Evolutionary conservation across 2,113 vertebrate species (phyloP).

Genomic region (Phaetusa simplex): DNA sequence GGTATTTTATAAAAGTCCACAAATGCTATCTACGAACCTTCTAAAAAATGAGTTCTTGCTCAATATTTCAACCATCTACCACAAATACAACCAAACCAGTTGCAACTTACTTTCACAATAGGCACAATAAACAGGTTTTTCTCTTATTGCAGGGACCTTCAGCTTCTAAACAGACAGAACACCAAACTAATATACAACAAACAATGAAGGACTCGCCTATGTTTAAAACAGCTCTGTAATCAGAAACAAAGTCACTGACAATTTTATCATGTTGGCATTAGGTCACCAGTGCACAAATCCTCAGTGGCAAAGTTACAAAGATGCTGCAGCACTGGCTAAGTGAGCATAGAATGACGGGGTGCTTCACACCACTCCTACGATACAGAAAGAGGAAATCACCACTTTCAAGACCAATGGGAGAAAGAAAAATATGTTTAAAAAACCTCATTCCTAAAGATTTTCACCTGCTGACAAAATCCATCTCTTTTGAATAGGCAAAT

Average conservation of each 20-base stretch:
- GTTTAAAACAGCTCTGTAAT: neutral
- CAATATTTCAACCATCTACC: neutral
- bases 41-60: neutral
- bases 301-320: neutral
- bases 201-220: neutral
- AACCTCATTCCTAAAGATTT: neutral
- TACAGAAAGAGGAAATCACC: neutral
- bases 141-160: neutral
- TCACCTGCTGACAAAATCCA: neutral
- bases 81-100: neutral
- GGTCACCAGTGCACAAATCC: neutral
- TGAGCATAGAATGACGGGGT: fast-evolving
- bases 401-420: neutral
- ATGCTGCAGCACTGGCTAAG: neutral
- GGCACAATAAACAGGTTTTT: neutral
- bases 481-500: neutral
- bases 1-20: neutral
- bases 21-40: neutral
- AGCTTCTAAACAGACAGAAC: neutral
- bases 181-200: neutral
- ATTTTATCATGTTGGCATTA: neutral
- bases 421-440: neutral
- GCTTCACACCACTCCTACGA: neutral
- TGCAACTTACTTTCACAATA: neutral
- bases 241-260: neutral